Base-by-base conservation (phyloP, 2,888 invertebrate species). In the Drosophila phalerata region DNA sequence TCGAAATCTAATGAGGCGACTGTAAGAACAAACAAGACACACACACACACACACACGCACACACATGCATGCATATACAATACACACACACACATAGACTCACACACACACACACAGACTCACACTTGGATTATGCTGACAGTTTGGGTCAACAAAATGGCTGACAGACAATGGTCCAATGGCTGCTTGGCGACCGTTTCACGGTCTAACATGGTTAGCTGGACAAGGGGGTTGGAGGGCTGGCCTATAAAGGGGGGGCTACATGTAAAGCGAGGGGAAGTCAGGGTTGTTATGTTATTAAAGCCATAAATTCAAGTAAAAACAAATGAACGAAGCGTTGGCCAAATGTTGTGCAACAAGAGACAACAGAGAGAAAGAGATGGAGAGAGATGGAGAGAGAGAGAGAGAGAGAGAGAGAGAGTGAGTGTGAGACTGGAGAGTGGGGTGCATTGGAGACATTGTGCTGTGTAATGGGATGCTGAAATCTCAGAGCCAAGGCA, bases 1-100 rank as follows among this genome's bases (percentile, higher is more conserved):
- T 83, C 80, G 80, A 76, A 76, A 85, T 73, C 84, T 88, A 88
- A 88, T 84, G 84, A 85, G 88, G 73, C 84, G 70, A 69, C 84
- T 80, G 61, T 64, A 73, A 74, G 70, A 83, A 75, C 76, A 70
- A 72, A 76, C 80, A 73, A 58, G 22, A 45, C 55, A 51, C 69
- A 64, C 52, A 53, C 30, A 30, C 40, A 43, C 28, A 55, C 30
- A 42, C 48, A 52, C 62, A 63, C 51, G 38, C 38, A 42, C 34
- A 48, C 11, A 48, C 47, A 55, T 28, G 28, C 6, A 30, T 30
- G 9, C 30, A 10, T 10, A 30, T 1, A 30, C 8, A 30, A 30
- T 1, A 30, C 52, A 47, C 57, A 61, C 43, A 45, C 22, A 37
- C 34, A 25, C 13, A 34, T 28, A 51, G 45, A 34, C 52, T 42